phyloP scores from a whole-genome alignment of 2,797 vertebrate species.

The Danio albolineatus region DNA sequence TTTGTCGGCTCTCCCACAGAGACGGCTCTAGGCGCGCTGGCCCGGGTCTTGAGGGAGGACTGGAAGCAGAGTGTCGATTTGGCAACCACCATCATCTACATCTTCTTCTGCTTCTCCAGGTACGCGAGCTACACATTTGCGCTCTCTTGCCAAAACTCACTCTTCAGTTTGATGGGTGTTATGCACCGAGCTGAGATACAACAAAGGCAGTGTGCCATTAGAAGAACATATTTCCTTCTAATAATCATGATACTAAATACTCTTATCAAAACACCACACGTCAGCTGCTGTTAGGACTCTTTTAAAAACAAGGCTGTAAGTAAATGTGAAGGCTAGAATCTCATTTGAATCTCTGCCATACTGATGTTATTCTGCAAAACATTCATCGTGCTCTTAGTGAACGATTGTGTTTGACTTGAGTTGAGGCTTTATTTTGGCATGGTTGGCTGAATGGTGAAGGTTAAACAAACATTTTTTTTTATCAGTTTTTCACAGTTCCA shows the following conservation, averaged over 20 bases:
- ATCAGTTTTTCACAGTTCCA: conserved; percentile 93
- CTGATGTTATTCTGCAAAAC: conserved; percentile 64
- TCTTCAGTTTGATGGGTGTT: conserved; percentile 55
- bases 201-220: conserved; percentile 54
- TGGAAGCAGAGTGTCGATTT: conserved; percentile 95
- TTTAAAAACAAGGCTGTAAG: conserved; percentile 56
- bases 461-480: conserved; percentile 57
- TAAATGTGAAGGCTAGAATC: conserved; percentile 65
- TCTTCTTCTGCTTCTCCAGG: conserved; percentile 97
- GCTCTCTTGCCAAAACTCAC: conserved; percentile 21
- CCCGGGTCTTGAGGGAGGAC: conserved; percentile 91
- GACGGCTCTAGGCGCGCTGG: conserved; percentile 87
- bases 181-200: conserved; percentile 27
- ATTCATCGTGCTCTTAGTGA: conserved; percentile 65
- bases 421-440: conserved; percentile 69
- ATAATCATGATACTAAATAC: conserved; percentile 67
- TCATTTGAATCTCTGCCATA: conserved; percentile 68
- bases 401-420: conserved; percentile 64
- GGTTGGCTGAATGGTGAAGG: conserved; percentile 9
- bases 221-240: conserved; percentile 64
- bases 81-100: conserved; percentile 91
- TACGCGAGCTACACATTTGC: conserved; percentile 64
- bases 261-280: conserved; percentile 67
- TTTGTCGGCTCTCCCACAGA: conserved; percentile 75
- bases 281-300: conserved; percentile 69